Percentiles rank a stretch among this genome's conserved stretches.
Conservation (phyloP, 2,113 vertebrate genomes). For the Paradisaea rubra region DNA sequence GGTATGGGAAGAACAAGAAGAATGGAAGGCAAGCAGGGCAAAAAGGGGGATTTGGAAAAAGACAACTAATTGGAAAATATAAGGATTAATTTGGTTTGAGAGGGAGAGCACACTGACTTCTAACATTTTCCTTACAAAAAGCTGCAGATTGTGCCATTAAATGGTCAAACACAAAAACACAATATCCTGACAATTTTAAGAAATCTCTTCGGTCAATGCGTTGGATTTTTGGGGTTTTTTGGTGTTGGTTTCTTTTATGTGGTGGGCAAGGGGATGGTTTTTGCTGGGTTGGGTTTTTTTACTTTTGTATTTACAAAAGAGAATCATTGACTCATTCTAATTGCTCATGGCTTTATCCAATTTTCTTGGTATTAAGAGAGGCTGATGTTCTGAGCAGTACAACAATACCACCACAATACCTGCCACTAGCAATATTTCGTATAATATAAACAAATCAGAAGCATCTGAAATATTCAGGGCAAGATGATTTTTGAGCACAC, state of each 20-base stretch:
- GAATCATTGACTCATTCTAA: neutral
- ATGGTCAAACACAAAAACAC: neutral
- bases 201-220: neutral
- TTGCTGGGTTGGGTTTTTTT: neutral
- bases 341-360: neutral
- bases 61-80: neutral
- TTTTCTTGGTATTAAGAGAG: neutral
- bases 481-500: neutral
- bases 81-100: neutral
- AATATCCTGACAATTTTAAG: neutral
- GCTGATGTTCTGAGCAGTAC: neutral
- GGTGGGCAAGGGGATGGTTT: neutral
- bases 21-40: neutral
- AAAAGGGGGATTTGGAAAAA: neutral
- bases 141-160: neutral
- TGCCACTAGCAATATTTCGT: neutral
- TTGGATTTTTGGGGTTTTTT: neutral
- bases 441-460: constrained; percentile 5
- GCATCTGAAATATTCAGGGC: constrained; percentile 43
- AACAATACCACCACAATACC: neutral
- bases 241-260: neutral
- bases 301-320: neutral
- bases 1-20: neutral
- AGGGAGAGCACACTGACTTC: neutral
- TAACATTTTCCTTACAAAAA: neutral